A percentile compares a stretch with the other conserved stretches of the same genome.
These are phyloP conservation scores for Thomomys bottae DNA, from an alignment of 2,113 vertebrate species.

Conservation along the genomic window DNA sequence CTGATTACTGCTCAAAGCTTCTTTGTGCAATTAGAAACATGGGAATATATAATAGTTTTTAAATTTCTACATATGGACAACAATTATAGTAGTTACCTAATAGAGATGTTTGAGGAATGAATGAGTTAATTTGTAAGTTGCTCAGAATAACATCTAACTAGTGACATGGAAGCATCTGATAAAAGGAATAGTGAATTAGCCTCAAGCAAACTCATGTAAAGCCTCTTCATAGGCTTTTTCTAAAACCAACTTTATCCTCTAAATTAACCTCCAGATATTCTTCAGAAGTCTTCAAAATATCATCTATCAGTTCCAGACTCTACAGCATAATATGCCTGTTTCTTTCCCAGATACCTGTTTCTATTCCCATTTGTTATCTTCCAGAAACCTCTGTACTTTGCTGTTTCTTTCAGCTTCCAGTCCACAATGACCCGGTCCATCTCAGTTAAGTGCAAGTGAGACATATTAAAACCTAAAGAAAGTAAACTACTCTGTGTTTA, in stretches of 20 bases:
- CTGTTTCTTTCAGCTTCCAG: neutral
- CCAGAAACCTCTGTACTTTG: conserved; percentile 9
- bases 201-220: neutral
- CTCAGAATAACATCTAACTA: neutral
- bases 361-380: neutral
- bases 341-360: neutral
- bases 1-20: neutral
- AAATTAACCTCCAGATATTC: neutral
- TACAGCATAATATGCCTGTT: neutral
- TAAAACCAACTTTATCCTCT: conserved; percentile 7
- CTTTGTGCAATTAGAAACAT: neutral
- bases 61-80: neutral
- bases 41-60: neutral
- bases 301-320: neutral
- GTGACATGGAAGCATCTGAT: neutral
- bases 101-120: neutral
- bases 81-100: neutral
- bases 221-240: neutral
- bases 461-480: neutral
- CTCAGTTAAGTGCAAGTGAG: neutral
- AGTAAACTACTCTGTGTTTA: neutral
- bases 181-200: neutral
- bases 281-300: neutral
- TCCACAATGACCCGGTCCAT: too few species aligned
- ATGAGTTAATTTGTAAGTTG: neutral